phyloP scores from a whole-genome alignment of 2,113 vertebrate genomes.

The Bos javanicus region DNA sequence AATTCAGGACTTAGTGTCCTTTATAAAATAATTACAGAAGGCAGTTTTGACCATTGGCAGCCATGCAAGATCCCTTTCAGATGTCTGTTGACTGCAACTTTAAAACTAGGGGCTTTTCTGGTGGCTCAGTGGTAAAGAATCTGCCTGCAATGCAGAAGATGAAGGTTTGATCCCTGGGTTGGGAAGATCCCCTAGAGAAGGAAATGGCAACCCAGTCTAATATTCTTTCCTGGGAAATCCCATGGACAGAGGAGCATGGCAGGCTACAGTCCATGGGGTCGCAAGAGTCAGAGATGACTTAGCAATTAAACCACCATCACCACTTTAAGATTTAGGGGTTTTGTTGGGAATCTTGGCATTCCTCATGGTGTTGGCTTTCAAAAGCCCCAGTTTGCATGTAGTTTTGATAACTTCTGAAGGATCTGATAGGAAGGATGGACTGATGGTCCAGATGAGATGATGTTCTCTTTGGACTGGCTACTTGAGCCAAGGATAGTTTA shows the following conservation, averaged over 20 bases:
- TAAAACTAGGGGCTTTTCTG: neutral
- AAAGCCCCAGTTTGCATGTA: neutral
- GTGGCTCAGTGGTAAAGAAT: neutral
- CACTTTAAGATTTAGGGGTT: neutral
- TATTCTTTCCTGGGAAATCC: neutral
- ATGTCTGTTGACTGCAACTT: neutral
- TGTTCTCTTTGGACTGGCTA: neutral
- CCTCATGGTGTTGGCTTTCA: neutral
- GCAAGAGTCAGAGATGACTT: neutral
- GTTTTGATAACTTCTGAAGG: neutral
- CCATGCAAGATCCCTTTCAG: neutral
- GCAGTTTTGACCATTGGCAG: neutral
- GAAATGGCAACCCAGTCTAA: neutral
- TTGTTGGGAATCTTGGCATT: neutral
- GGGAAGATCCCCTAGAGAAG: neutral
- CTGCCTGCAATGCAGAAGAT: neutral
- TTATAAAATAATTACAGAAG: neutral
- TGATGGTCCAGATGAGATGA: neutral
- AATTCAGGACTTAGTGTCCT: neutral
- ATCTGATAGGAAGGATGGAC: neutral
- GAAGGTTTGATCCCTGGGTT: neutral
- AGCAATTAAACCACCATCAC: neutral
- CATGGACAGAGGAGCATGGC: neutral
- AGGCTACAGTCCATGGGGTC: neutral
- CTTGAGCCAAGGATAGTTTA: neutral